phyloP scores from a whole-genome alignment of 2,888 invertebrate species.

The Euplagia quadripunctaria region DNA sequence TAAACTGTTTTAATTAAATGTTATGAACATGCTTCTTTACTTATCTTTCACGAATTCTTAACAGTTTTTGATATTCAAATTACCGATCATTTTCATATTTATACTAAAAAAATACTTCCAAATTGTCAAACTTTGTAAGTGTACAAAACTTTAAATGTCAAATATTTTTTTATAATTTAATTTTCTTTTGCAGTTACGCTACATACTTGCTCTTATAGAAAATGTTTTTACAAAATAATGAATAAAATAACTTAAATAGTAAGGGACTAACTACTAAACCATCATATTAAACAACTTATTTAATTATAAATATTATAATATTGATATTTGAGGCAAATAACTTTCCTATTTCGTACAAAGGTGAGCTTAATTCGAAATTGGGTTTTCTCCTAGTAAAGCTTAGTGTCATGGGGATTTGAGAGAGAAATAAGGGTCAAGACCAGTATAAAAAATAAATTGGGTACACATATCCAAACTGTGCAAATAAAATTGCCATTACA shows the following conservation, averaged over 20 bases:
- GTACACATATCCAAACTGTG: not conserved
- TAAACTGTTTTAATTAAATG: no score
- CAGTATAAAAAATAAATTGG: not conserved
- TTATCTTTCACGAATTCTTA: no score
- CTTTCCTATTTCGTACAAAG: not conserved
- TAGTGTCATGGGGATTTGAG: slow-evolving; percentile 45
- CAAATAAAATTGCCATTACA: not conserved
- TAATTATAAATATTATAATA: not conserved
- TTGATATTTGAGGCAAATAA: not conserved
- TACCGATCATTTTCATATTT: no score
- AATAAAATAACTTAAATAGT: not conserved
- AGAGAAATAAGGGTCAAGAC: slow-evolving; percentile 40
- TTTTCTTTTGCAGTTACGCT: no score
- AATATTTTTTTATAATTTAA: no score
- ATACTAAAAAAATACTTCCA: no score
- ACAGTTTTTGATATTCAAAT: no score
- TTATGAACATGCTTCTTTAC: no score
- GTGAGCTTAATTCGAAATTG: not conserved
- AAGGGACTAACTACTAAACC: not conserved
- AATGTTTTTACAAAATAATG: no score
- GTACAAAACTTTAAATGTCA: no score
- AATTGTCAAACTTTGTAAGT: no score
- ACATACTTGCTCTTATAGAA: no score
- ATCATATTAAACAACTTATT: not conserved
- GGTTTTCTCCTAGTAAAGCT: not conserved